A percentile compares a stretch with the other conserved stretches of the same genome.
phyloP scores from a whole-genome alignment of 2,888 invertebrate genomes.

The Chaitophorus viminalis region DNA sequence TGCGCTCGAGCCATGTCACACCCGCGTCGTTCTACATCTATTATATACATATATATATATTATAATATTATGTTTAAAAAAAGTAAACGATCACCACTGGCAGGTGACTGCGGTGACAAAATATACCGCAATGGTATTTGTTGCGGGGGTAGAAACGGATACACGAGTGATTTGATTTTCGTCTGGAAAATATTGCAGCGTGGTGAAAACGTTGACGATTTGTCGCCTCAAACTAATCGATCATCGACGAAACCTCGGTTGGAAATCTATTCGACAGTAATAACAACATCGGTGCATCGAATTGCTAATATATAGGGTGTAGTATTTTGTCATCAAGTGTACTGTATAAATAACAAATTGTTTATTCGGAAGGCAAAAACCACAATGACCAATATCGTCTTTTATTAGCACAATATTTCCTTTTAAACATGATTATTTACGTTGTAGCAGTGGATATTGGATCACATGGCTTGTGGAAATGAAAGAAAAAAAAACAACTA shows the following conservation, averaged over 20 bases:
- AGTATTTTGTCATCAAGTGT: no score
- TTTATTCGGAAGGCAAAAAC: no score
- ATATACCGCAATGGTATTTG: not conserved
- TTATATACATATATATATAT: no score
- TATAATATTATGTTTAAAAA: not conserved
- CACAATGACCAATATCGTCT: no score
- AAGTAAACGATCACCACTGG: not conserved
- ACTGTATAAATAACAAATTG: no score
- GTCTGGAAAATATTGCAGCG: not conserved
- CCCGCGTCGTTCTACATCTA: not conserved
- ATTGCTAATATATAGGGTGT: no score
- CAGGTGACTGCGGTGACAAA: not conserved
- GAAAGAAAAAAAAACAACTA: no score
- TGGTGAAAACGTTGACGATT: not conserved
- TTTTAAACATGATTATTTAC: no score
- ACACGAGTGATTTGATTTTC: conserved; percentile 34
- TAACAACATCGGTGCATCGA: not conserved
- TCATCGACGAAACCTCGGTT: not conserved
- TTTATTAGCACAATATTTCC: no score
- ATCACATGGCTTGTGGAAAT: no score
- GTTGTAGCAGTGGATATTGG: no score
- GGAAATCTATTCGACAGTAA: not conserved
- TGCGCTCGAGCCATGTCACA: not conserved
- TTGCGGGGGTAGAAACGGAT: not conserved
- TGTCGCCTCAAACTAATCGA: not conserved